Base-by-base conservation (phyloP, 1,140 invertebrate genomes). In the Sycobia sp. region DNA sequence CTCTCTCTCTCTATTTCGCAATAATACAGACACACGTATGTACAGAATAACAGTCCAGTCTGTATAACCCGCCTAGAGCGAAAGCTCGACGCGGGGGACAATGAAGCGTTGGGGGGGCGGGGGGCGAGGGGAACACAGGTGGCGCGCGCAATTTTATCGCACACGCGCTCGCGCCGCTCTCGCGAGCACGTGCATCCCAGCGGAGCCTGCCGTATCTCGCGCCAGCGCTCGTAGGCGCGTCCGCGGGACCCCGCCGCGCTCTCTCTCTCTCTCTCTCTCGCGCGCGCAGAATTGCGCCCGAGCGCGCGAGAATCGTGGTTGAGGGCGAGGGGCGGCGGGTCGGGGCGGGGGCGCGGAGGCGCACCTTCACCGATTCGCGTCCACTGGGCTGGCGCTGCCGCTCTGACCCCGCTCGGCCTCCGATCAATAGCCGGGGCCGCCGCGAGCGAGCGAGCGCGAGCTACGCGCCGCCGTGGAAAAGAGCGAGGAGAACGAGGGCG, bases 341-440 rank as follows among this genome's bases (percentile, higher is more conserved):
- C 14, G 23, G 47, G 16, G 36, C 20, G 36, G 11, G 53, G 4
- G 44, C 4, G 49, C 14, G 4, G 27, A 25, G 46, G 53, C 53
- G 49, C 39, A 62, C 54, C 25, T 46, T 50, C 43, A 60, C 46
- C 44, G 38, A 41, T 63, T 46, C 38, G 44, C 47, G 39, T 46
- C 43, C 43, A 44, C 62, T n/a, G n/a, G n/a, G n/a, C n/a, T n/a
- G n/a, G n/a, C n/a, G n/a, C n/a, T 54, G 68, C 73, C 72, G 73
- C 74, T 76, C 73, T 79, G 78, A 80, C 77, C 78, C 78, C 77
- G 76, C 72, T 78, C 75, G 77, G 76, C 73, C 76, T 72, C 73
- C 79, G 79, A 80, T 81, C 79, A 81, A 81, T 81, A 81, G 76
- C 78, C 72, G 74, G 77, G 78, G 76, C 73, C 72, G 73, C 18